Percentiles rank a stretch among this genome's conserved stretches.
Conservation (phyloP, 53 echinoderm and acorn worm species). For the Echinometra lucunter region DNA sequence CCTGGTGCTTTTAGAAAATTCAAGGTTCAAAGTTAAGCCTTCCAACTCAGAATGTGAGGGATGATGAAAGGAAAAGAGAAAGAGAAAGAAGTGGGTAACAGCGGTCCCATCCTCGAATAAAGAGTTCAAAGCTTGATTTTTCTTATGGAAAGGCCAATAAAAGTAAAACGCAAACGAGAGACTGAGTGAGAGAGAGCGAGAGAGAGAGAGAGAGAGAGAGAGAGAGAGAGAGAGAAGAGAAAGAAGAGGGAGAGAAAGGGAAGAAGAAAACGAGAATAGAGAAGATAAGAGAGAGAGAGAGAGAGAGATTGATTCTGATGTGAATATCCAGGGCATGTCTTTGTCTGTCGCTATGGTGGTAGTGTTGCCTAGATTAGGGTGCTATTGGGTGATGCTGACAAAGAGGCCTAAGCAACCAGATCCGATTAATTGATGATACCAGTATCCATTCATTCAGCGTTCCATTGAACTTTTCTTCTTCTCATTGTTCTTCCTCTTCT, state of each 20-base stretch:
- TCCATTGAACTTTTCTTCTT: not conserved
- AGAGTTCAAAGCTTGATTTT: no score
- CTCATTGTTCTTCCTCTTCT: not conserved
- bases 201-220: not conserved
- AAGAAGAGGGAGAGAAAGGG: not conserved
- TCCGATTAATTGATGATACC: conserved; percentile 45
- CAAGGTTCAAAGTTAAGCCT: no score
- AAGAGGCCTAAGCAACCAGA: conserved; percentile 4
- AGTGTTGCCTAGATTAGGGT: conserved; percentile 25
- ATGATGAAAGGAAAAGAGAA: not conserved
- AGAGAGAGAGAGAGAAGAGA: not conserved
- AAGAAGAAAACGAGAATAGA: not conserved
- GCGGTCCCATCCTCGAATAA: no score
- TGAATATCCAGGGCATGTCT: conserved; percentile 24
- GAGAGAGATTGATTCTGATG: no score
- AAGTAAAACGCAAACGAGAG: no score
- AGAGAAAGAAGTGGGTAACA: no score
- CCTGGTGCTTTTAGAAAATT: no score
- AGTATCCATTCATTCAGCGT: conserved; percentile 35
- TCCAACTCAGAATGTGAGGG: no score
- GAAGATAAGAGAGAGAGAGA: not conserved
- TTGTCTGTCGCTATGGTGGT: conserved; percentile 37
- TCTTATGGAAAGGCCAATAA: no score
- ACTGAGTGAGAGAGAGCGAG: not conserved
- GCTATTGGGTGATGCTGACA: conserved; percentile 53